These are phyloP conservation scores for Probosciger aterrimus DNA, from an alignment of 2,113 vertebrate species.

Conservation along the genomic window DNA sequence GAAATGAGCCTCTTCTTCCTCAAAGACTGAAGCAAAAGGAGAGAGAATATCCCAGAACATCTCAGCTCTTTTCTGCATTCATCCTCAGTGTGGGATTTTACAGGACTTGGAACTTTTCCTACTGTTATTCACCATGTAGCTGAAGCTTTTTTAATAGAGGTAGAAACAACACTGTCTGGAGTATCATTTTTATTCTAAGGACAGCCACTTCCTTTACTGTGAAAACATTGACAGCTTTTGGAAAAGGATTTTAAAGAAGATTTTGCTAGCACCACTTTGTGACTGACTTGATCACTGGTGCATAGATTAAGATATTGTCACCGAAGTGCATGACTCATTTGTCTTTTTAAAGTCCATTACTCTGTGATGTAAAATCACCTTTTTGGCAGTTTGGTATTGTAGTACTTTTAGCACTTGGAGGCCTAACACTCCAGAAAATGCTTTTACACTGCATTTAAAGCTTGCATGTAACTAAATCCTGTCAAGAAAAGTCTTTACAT, in stretches of 20 bases:
- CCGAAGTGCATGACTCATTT: not conserved
- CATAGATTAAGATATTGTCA: not conserved
- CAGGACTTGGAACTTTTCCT: not conserved
- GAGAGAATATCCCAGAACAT: not conserved
- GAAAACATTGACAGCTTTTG: not conserved
- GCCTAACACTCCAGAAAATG: conserved; percentile 55
- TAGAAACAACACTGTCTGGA: not conserved
- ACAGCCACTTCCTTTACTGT: not conserved
- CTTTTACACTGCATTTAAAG: conserved; percentile 68
- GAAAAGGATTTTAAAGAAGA: not conserved
- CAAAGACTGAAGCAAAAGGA: not conserved
- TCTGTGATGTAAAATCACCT: conserved; percentile 4
- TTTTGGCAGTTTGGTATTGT: conserved; percentile 34
- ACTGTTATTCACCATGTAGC: not conserved
- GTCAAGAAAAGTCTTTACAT: conserved; percentile 71
- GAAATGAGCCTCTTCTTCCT: not conserved
- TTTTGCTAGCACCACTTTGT: not conserved
- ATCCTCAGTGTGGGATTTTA: not conserved
- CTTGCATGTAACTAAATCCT: conserved; percentile 60
- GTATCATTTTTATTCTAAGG: not conserved
- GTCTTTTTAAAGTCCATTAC: not conserved
- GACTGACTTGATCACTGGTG: not conserved
- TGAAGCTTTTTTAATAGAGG: not conserved
- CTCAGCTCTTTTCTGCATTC: not conserved
- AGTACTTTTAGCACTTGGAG: conserved; percentile 38